Evolutionary conservation across 2,113 vertebrate species (phyloP), one percentile per base, ranked within the genome.

Genomic region (Antechinus stuartii): DNA sequence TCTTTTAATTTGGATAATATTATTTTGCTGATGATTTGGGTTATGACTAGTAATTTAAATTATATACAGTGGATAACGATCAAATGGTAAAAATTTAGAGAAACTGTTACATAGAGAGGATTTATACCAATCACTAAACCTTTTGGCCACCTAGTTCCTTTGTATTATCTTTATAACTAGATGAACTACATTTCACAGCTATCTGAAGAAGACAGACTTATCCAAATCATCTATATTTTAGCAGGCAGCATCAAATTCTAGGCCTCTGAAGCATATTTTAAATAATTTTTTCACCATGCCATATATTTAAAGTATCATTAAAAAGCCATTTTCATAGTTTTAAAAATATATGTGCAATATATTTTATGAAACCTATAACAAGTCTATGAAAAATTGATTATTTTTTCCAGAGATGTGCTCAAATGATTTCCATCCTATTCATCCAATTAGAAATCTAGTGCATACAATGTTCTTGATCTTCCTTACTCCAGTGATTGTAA

Each of bases 311-410:
- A 97, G 94, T 90, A 61, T 96, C 93, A 95, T 96, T 92, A 97
- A 98, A 98, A 90, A 94, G 35, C 84, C 97, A 95, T 56, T 94
- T 96, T 90, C 91, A 93, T 91, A 61, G 68, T 97, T 89, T 96
- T 96, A 96, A 97, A 97, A 98, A 92, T 97, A 94, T 92, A 93
- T 92, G 49, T 55, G 27, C 3, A 89, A 97, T 94, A 95, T 94
- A 61, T 97, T 97, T 97, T 97, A 94, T 96, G 95, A 91, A 97
- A 97, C 96, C 93, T 98, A 89, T 96, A 98, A 96, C 96, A 96
- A 97, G 96, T 94, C 96, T 97, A 97, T 98, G 96, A 98, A 98
- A 98, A 98, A 98, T 96, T 97, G 97, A 97, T 98, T 96, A 97
- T 97, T 97, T 97, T 98, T 98, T 84, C 94, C 55, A 92, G 95